Conservation (phyloP, 2,797 vertebrate species). For the Remorina albescens region DNA sequence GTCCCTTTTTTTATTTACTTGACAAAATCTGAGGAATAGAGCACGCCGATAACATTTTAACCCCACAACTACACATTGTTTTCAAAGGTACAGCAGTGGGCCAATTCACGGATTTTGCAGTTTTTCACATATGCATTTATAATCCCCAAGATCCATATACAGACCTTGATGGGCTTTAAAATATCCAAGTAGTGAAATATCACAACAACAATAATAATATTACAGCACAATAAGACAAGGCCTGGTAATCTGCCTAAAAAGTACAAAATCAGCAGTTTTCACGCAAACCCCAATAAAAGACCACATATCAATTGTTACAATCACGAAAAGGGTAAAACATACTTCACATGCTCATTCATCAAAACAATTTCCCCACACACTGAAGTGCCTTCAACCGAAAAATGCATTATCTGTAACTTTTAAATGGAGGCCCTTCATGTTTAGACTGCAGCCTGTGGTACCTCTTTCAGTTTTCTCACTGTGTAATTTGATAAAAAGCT, state of each 20-base stretch:
- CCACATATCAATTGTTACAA: background rate
- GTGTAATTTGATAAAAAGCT: conserved; percentile 60
- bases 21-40: too few relatives aligned
- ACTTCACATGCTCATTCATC: background rate
- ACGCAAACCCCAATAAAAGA: background rate
- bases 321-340: conserved; percentile 11
- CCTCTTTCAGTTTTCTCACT: conserved; percentile 51
- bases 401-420: conserved; percentile 40
- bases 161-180: background rate
- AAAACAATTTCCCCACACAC: background rate
- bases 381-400: conserved; percentile 19
- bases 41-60: too few relatives aligned
- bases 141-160: background rate
- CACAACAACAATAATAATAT: background rate
- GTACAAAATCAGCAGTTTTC: conserved; percentile 9
- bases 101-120: too few relatives aligned
- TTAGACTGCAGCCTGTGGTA: conserved; percentile 40
- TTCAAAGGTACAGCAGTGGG: too few relatives aligned
- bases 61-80: too few relatives aligned
- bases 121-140: background rate
- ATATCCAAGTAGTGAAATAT: background rate
- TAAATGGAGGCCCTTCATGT: conserved; percentile 26
- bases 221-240: background rate
- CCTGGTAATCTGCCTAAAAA: background rate
- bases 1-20: too few relatives aligned